Evolutionary conservation across 2,797 vertebrate species (phyloP).

Genomic region (Myotis planiceps): DNA sequence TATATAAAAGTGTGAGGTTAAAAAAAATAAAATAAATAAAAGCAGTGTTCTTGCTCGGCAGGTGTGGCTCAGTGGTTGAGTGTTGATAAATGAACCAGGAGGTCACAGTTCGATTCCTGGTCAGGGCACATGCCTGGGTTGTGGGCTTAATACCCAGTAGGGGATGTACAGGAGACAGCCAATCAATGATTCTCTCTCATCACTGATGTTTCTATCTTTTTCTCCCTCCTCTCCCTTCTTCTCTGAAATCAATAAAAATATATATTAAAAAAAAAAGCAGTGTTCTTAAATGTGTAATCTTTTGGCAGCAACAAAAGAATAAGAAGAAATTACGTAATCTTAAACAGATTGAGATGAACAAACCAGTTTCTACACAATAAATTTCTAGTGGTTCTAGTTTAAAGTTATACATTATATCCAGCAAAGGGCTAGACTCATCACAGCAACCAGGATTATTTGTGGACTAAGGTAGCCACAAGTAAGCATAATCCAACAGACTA

Average conservation of each 20-base stretch:
- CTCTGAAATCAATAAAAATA: too few species aligned
- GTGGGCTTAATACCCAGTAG: too few species aligned
- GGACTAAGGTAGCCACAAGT: background rate
- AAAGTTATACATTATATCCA: constrained; percentile 25
- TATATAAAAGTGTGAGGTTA: background rate
- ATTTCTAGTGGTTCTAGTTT: constrained; percentile 7
- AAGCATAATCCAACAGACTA: constrained; percentile 1
- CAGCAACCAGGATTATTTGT: constrained; percentile 1
- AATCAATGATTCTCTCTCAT: too few species aligned
- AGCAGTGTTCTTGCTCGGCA: background rate
- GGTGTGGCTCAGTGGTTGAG: too few species aligned
- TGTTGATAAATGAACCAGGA: too few species aligned
- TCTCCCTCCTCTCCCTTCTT: too few species aligned
- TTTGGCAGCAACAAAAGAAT: constrained; percentile 33
- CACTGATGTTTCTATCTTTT: too few species aligned
- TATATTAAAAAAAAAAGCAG: background rate
- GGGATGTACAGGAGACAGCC: too few species aligned
- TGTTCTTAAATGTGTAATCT: constrained; percentile 18
- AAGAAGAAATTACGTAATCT: constrained; percentile 29
- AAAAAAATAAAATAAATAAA: background rate
- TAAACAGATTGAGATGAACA: background rate
- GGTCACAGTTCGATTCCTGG: too few species aligned
- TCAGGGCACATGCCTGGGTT: too few species aligned
- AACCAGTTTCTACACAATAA: constrained; percentile 31
- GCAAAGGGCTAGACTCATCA: background rate